Evolutionary conservation across 2,888 invertebrate species (phyloP).

Genomic region (Drosophila birchii): DNA sequence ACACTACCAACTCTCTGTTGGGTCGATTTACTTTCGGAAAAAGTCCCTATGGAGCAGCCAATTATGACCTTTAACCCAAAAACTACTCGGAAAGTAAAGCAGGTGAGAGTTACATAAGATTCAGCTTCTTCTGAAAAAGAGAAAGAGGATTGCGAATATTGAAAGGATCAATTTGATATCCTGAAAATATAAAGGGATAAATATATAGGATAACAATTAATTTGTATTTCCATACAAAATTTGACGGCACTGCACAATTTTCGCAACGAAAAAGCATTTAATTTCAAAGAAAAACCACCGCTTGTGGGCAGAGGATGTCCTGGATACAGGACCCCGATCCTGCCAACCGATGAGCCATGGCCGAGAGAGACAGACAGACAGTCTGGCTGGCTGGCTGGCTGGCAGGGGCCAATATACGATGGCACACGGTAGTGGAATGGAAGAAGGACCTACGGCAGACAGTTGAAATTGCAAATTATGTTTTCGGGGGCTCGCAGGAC

Average conservation of each 20-base stretch:
- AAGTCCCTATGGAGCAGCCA: background rate
- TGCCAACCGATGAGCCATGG: slow-evolving; percentile 20
- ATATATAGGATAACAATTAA: background rate
- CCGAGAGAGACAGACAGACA: slow-evolving; percentile 9
- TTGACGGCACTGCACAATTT: background rate
- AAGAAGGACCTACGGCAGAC: slow-evolving; percentile 21
- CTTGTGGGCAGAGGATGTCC: background rate
- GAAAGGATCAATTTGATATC: background rate
- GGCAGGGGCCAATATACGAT: background rate
- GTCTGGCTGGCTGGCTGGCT: background rate
- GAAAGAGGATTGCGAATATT: background rate
- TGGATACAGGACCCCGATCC: slow-evolving; percentile 15
- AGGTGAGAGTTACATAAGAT: background rate
- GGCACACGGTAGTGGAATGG: background rate
- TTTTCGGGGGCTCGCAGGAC: slow-evolving; percentile 43
- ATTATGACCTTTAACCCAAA: slow-evolving; percentile 1
- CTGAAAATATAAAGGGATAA: no score
- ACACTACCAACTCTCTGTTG: slow-evolving; percentile 42
- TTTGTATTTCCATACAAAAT: slow-evolving; percentile 4
- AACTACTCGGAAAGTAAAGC: background rate
- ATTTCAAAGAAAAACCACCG: slow-evolving; percentile 10
- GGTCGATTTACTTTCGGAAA: slow-evolving; percentile 18
- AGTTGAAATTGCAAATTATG: slow-evolving; percentile 75
- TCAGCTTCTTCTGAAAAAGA: background rate
- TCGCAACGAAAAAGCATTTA: background rate